Evolutionary conservation across 1,140 invertebrate genomes (phyloP).

Genomic region (Bemisia tabaci): DNA sequence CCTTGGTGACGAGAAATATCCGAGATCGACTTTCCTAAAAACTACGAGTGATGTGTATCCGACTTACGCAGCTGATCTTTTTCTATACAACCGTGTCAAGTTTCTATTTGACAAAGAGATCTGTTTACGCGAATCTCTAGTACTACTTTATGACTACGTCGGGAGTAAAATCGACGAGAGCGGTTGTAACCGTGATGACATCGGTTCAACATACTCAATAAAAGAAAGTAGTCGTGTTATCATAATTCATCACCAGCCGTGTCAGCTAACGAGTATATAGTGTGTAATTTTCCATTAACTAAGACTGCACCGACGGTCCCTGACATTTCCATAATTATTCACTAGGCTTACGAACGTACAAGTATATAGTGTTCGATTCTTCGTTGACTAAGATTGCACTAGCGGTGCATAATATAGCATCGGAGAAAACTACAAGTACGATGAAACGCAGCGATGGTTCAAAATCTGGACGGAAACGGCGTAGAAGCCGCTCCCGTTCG

Average conservation of each 20-base stretch:
- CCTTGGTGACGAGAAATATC: neutral
- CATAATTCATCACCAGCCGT: neutral
- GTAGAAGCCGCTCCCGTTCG: too few relatives aligned
- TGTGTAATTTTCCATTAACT: too few relatives aligned
- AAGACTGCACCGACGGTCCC: neutral
- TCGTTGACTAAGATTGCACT: too few relatives aligned
- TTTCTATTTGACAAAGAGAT: neutral
- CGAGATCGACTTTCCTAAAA: neutral
- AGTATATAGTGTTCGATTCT: neutral
- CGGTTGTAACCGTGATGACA: neutral
- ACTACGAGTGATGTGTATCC: neutral
- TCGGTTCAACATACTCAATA: neutral
- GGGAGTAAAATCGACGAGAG: neutral
- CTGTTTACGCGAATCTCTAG: neutral
- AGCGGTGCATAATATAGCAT: too few relatives aligned
- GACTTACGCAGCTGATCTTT: neutral
- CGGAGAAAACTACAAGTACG: too few relatives aligned
- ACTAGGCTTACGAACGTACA: neutral
- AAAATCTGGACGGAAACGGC: too few relatives aligned
- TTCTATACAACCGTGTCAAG: neutral
- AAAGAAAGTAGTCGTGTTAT: neutral
- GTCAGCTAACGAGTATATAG: too few relatives aligned
- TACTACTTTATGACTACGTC: neutral
- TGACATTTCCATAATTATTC: neutral
- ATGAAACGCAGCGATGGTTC: too few relatives aligned